phyloP scores from a whole-genome alignment of 2,113 vertebrate species.

The Osmerus mordax region DNA sequence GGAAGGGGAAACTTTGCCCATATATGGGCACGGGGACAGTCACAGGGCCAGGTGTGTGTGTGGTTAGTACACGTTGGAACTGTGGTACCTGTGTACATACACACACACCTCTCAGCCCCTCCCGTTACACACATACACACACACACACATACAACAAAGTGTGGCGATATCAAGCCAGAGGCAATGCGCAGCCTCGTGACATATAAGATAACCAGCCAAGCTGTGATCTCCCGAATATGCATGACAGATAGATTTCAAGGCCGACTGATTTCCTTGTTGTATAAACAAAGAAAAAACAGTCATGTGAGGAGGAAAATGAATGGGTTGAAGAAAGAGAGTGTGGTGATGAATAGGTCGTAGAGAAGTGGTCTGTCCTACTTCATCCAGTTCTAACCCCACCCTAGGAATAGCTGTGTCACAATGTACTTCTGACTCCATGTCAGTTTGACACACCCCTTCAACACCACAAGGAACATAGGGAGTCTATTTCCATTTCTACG shows the following conservation, averaged over 20 bases:
- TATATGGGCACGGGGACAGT: conserved; percentile 69
- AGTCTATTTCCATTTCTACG: too few relatives aligned
- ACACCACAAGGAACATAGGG: too few relatives aligned
- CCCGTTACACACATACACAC: conserved; percentile 15
- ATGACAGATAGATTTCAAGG: conserved; percentile 38
- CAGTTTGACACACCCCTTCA: too few relatives aligned
- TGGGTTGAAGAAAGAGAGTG: conserved; percentile 31
- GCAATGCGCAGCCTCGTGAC: conserved; percentile 41
- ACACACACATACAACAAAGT: conserved; percentile 9
- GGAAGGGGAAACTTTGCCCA: conserved; percentile 72
- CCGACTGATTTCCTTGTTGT: conserved; percentile 53
- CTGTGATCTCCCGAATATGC: conserved; percentile 33
- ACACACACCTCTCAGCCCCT: conserved; percentile 14
- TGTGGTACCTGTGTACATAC: conserved; percentile 38
- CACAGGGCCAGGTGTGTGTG: conserved; percentile 67
- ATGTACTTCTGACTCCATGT: too few relatives aligned
- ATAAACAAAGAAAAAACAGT: conserved; percentile 63
- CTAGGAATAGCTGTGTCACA: too few relatives aligned
- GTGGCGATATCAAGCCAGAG: conserved; percentile 32
- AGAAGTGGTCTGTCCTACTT: conserved; percentile 27
- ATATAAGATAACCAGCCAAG: conserved; percentile 32
- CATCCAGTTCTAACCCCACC: conserved; percentile 39
- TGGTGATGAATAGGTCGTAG: conserved; percentile 32
- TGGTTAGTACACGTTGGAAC: conserved; percentile 56
- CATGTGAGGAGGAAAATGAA: conserved; percentile 46